Percentiles rank a stretch among this genome's conserved stretches.
Conservation (phyloP, 2,797 vertebrate genomes). For the Champsocephalus gunnari region DNA sequence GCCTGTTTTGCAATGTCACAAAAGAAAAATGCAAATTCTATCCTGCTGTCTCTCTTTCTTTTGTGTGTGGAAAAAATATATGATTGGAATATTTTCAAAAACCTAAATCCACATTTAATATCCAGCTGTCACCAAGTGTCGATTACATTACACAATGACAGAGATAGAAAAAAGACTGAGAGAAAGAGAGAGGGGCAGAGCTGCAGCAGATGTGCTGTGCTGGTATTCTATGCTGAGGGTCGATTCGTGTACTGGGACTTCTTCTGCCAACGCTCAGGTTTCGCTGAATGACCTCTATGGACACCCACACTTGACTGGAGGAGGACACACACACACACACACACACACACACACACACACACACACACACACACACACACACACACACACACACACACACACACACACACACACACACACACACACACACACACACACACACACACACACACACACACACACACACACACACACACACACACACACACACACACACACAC, state of each 20-base stretch:
- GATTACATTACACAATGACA: slow-evolving; percentile 67
- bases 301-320: slow-evolving; percentile 59
- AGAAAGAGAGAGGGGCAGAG: slow-evolving; percentile 42
- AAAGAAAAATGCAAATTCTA: slow-evolving; percentile 10
- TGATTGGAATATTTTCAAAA: slow-evolving; percentile 47
- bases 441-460: slow-evolving; percentile 13
- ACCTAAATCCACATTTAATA: slow-evolving; percentile 60
- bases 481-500: slow-evolving; percentile 47
- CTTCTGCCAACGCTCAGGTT: slow-evolving; percentile 79
- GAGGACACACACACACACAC: slow-evolving; percentile 44
- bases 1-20: not conserved
- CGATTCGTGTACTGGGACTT: slow-evolving; percentile 83
- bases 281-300: slow-evolving; percentile 85
- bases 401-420: slow-evolving; percentile 35
- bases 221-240: slow-evolving; percentile 75
- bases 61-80: slow-evolving; percentile 13
- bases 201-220: slow-evolving; percentile 77
- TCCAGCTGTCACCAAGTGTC: slow-evolving; percentile 72
- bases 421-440: slow-evolving; percentile 11
- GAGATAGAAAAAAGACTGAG: slow-evolving; percentile 29
- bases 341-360: slow-evolving; percentile 42
- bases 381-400: slow-evolving; percentile 40
- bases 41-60: not conserved
- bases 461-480: slow-evolving; percentile 6
- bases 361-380: slow-evolving; percentile 38